Percentiles rank a stretch among this genome's conserved stretches.
These are phyloP conservation scores for Sciurus carolinensis DNA, from an alignment of 2,797 vertebrate genomes.

Conservation along the genomic window DNA sequence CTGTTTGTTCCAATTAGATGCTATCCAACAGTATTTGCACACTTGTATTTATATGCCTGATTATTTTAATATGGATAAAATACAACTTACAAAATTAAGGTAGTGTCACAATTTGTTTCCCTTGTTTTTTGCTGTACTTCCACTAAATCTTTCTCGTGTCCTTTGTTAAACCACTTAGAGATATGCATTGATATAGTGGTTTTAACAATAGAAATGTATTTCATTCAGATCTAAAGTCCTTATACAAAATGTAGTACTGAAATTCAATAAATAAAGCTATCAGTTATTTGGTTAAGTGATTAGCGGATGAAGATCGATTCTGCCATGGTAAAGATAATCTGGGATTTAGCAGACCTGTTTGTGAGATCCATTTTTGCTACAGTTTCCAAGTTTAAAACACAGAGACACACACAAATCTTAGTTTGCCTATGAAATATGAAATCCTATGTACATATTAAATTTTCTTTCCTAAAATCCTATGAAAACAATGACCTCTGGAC, in stretches of 20 bases:
- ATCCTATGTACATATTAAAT: neutral
- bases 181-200: neutral
- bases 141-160: neutral
- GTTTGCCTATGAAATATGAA: slow-evolving; percentile 47
- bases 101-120: slow-evolving; percentile 1
- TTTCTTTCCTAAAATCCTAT: slow-evolving; percentile 24
- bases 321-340: slow-evolving; percentile 41
- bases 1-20: slow-evolving; percentile 36
- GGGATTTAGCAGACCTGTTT: slow-evolving; percentile 6
- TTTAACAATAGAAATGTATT: slow-evolving; percentile 32
- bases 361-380: slow-evolving; percentile 35
- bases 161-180: slow-evolving; percentile 43
- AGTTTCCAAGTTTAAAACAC: slow-evolving; percentile 58
- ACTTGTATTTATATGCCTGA: neutral
- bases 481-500: neutral
- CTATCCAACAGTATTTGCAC: neutral
- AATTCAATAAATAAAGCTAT: neutral
- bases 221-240: slow-evolving; percentile 40
- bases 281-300: slow-evolving; percentile 27
- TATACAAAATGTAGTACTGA: slow-evolving; percentile 14
- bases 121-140: slow-evolving; percentile 32
- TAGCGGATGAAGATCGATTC: slow-evolving; percentile 42
- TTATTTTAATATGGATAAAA: slow-evolving; percentile 27
- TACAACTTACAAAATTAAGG: slow-evolving; percentile 27
- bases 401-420: slow-evolving; percentile 58